Evolutionary conservation across 2,113 vertebrate genomes (phyloP), one percentile per base, ranked within the genome.

Genomic region (Pomatorhinus ruficollis): DNA sequence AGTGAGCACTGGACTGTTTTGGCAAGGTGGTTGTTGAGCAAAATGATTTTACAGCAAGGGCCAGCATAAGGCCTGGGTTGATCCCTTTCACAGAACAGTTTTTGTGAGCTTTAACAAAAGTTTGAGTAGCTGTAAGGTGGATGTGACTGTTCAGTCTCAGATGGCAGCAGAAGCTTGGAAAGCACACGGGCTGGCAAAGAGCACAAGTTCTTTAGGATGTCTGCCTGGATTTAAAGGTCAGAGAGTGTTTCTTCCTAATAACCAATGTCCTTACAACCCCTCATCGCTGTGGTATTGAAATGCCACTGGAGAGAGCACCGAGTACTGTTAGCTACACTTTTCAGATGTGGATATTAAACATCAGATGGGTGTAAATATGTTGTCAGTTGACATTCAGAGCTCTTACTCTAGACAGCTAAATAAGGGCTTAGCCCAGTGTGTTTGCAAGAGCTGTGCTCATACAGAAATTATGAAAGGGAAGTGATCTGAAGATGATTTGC

Each of bases 211-310:
- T 71, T 59, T 40, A n/a, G 50, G 47, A 50, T 45, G 11, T 40
- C 85, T 91, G 83, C 42, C 72, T 82, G 69, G 31, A 49, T 93
- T 79, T 93, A 79, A 79, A 90, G 78, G 64, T 83, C 85, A 93
- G 1, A 27, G n/a, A 15, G 33, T 49, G 42, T 80, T 90, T 81
- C 59, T 47, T 33, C 31, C 20, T 25, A 16, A 87, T 64, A 79
- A 89, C 87, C 30, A 15, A 10, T 72, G 78, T 69, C 86, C 56
- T 89, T 28, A 78, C 50, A 90, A 11, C 13, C 5, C 24, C 19
- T 69, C 66, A 80, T 66, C 0, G 0, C 61, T 66, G 11, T 68
- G 79, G 76, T 24, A 71, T 40, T 84, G 64, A 89, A 93, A 95
- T 71, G 10, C 35, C n/a, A 40, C 40, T 27, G 61, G 23, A 60